These are phyloP conservation scores for Sphenodon punctatus DNA, from an alignment of 2,797 vertebrate species.

Conservation along the genomic window DNA sequence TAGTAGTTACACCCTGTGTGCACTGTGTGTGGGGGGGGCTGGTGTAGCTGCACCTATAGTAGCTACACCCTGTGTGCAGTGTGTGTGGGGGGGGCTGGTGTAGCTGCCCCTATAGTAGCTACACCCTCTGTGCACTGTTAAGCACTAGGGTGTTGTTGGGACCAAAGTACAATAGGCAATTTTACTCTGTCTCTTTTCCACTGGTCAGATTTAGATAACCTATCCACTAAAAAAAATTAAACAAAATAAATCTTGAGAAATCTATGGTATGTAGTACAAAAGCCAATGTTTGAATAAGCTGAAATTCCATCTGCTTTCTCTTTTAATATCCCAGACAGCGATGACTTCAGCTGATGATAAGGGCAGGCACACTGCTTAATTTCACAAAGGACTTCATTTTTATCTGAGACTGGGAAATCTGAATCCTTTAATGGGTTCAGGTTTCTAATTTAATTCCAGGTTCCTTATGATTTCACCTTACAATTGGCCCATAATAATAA, in stretches of 20 bases:
- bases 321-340: slow-evolving; percentile 66
- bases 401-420: slow-evolving; percentile 60
- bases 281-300: slow-evolving; percentile 62
- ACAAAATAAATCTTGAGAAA: slow-evolving; percentile 52
- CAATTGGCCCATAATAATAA: slow-evolving; percentile 66
- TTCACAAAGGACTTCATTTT: slow-evolving; percentile 65
- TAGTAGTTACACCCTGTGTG: too few species aligned
- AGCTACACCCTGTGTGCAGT: too few species aligned
- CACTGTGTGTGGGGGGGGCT: too few species aligned
- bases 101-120: too few species aligned
- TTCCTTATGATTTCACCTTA: slow-evolving; percentile 71
- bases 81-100: too few species aligned
- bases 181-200: slow-evolving; percentile 66
- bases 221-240: slow-evolving; percentile 62
- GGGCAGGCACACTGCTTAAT: slow-evolving; percentile 60
- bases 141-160: slow-evolving; percentile 44
- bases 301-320: slow-evolving; percentile 59
- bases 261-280: slow-evolving; percentile 59
- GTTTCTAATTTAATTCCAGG: slow-evolving; percentile 69
- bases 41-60: too few species aligned
- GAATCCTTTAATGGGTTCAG: slow-evolving; percentile 67
- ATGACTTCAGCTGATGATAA: slow-evolving; percentile 57
- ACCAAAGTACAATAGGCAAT: slow-evolving; percentile 61
- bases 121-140: too few species aligned
- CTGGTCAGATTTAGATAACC: slow-evolving; percentile 57